These are phyloP conservation scores for Thalassaphorura encarpata DNA, from an alignment of 1,140 invertebrate genomes.

Conservation along the genomic window DNA sequence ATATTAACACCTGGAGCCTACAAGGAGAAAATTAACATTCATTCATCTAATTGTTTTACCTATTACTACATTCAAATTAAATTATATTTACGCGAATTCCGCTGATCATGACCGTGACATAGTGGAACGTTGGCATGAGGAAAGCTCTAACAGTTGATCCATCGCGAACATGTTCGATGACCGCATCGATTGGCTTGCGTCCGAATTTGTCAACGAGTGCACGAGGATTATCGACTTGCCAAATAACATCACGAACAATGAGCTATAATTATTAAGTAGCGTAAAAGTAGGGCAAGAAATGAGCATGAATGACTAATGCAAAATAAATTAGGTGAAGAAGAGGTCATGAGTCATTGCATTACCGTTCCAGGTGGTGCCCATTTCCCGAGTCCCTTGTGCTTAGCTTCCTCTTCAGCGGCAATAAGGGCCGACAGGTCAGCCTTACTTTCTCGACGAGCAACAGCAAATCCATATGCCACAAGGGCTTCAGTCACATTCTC, in stretches of 20 bases:
- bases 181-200: constrained; percentile 67
- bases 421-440: constrained; percentile 57
- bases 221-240: constrained; percentile 71
- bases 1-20: constrained; percentile 64
- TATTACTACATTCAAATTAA: not conserved
- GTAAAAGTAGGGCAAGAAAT: not conserved
- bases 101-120: constrained; percentile 86
- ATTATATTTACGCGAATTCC: constrained; percentile 70
- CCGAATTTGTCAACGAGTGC: constrained; percentile 69
- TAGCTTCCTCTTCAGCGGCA: constrained; percentile 85
- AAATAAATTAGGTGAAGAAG: too few species aligned
- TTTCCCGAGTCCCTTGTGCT: constrained; percentile 73
- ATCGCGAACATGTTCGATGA: constrained; percentile 92
- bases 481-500: constrained; percentile 82
- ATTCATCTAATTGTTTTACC: not conserved
- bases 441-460: constrained; percentile 63
- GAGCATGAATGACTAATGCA: not conserved
- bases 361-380: constrained; percentile 44
- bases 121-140: constrained; percentile 73
- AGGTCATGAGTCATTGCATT: too few species aligned
- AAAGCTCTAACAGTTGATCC: constrained; percentile 88
- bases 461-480: constrained; percentile 75
- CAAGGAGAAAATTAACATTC: constrained; percentile 24
- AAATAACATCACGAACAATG: constrained; percentile 62
- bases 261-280: not conserved